These are phyloP conservation scores for Ormyrus labotus DNA, from an alignment of 2,888 invertebrate genomes.

Conservation along the genomic window DNA sequence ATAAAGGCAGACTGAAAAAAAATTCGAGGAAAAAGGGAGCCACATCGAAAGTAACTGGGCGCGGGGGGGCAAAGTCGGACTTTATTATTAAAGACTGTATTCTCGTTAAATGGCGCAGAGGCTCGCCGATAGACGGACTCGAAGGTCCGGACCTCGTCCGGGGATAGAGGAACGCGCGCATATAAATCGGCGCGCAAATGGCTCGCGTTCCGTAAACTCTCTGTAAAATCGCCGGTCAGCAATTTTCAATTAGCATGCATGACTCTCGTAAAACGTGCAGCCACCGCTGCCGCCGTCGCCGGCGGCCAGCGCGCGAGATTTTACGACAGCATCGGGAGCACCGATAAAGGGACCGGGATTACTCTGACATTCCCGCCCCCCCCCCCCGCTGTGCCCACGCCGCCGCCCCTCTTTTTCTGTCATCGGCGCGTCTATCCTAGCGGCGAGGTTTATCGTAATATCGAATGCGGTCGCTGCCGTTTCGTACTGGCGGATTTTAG, in stretches of 20 bases:
- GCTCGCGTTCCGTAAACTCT: conserved; percentile 32
- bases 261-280: conserved; percentile 59
- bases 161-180: conserved; percentile 35
- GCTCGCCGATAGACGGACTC: not conserved
- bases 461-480: too few relatives aligned
- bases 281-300: not conserved
- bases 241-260: conserved; percentile 65
- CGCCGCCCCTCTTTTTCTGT: not conserved
- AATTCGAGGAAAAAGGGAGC: not conserved
- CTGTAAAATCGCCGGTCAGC: conserved; percentile 56
- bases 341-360: conserved; percentile 36
- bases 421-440: not conserved
- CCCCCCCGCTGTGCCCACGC: not conserved
- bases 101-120: conserved; percentile 12
- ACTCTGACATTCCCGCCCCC: conserved; percentile 15
- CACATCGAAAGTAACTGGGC: too few relatives aligned
- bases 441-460: too few relatives aligned
- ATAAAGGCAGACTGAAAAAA: not conserved
- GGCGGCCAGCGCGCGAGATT: not conserved
- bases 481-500: too few relatives aligned
- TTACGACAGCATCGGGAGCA: conserved; percentile 41
- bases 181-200: conserved; percentile 53
- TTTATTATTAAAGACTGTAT: conserved; percentile 1
- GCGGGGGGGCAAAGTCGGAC: conserved; percentile 14
- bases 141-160: too few relatives aligned